Conservation (phyloP, 1,140 invertebrate species). For the Pseudomyrmex dendroicus region DNA sequence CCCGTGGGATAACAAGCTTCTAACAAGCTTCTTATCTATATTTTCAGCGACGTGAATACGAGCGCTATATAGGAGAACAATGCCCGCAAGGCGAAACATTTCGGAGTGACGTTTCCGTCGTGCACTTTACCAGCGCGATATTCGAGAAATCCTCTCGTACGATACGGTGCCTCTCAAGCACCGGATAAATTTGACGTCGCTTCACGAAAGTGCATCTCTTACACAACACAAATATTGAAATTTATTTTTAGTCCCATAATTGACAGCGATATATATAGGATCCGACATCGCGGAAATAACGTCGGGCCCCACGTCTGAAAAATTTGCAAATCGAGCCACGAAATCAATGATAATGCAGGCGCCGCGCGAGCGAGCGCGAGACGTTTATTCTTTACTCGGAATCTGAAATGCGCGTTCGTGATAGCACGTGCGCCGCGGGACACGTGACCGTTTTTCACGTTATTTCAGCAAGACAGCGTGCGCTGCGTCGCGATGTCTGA, state of each 20-base stretch:
- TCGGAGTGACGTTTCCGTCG: conserved; percentile 36
- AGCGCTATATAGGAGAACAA: conserved; percentile 17
- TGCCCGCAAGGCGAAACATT: not conserved
- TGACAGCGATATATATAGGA: conserved; percentile 21
- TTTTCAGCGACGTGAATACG: conserved; percentile 7
- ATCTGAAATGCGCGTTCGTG: conserved; percentile 52
- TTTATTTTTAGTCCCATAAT: conserved; percentile 33
- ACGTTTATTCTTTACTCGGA: conserved; percentile 53
- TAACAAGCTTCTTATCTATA: conserved; percentile 15
- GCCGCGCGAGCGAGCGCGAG: conserved; percentile 20
- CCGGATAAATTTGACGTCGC: conserved; percentile 24
- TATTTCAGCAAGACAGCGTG: conserved; percentile 33
- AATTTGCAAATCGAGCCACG: conserved; percentile 53
- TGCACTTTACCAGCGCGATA: not conserved
- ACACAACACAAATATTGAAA: not conserved
- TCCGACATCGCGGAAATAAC: conserved; percentile 14
- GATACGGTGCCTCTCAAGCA: no score
- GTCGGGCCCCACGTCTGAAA: conserved; percentile 25
- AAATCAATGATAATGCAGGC: conserved; percentile 55
- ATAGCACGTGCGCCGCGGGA: conserved; percentile 46
- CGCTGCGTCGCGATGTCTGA: conserved; percentile 46
- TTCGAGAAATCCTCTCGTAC: conserved; percentile 9
- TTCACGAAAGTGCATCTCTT: not conserved
- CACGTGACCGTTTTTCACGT: conserved; percentile 55
- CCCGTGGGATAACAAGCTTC: not conserved